These are phyloP conservation scores for Amblyjoppa fuscipennis DNA, from an alignment of 2,888 invertebrate genomes.

Conservation along the genomic window DNA sequence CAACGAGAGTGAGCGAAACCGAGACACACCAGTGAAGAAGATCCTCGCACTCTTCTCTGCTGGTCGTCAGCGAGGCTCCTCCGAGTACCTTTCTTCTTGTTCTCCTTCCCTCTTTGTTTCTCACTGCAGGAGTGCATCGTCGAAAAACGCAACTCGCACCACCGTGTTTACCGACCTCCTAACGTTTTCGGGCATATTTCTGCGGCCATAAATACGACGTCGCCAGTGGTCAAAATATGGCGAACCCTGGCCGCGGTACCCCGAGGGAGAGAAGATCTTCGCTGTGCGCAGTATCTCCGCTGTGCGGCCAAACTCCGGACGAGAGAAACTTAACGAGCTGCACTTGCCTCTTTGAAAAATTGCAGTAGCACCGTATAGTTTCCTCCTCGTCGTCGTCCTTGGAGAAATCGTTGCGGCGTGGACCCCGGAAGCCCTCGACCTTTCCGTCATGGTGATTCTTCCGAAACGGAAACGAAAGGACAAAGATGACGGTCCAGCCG, in stretches of 20 bases:
- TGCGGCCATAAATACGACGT: constrained; percentile 82
- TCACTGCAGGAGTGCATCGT: constrained; percentile 46
- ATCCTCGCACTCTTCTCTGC: constrained; percentile 22
- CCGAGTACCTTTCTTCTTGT: neutral
- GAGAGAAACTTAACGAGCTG: constrained; percentile 57
- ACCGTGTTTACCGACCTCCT: constrained; percentile 81
- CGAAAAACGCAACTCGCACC: constrained; percentile 62
- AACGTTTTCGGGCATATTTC: constrained; percentile 83
- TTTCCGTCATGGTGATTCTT: constrained; percentile 74
- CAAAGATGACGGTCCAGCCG: constrained; percentile 40
- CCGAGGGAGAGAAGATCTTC: constrained; percentile 35
- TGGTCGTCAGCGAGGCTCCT: constrained; percentile 26
- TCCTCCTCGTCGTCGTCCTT: constrained; percentile 70
- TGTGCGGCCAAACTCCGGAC: constrained; percentile 38
- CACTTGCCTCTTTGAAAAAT: constrained; percentile 24
- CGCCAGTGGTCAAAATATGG: constrained; percentile 83
- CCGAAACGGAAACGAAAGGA: constrained; percentile 49
- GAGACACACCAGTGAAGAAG: constrained; percentile 24
- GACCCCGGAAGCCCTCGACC: constrained; percentile 69
- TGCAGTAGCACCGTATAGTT: constrained; percentile 45
- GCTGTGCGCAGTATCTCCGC: constrained; percentile 3
- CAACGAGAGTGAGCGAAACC: constrained; percentile 25
- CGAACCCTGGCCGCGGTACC: constrained; percentile 71
- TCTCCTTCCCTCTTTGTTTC: constrained; percentile 12
- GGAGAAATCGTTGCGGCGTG: constrained; percentile 71